Base-by-base conservation (phyloP, 2,797 vertebrate species). In the Iguana delicatissima region DNA sequence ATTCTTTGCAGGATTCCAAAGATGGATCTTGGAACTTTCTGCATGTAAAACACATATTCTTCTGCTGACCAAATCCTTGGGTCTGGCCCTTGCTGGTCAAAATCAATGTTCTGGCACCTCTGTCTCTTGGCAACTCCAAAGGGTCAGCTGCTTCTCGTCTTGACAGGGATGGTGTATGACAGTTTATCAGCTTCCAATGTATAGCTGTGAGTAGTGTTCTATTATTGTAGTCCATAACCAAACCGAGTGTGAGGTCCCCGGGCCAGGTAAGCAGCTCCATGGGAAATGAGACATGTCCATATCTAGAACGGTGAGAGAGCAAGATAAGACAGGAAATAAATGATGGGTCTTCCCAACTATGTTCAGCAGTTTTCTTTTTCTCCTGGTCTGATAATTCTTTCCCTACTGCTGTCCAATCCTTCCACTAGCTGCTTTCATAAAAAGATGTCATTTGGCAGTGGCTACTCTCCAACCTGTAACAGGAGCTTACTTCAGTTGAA, bases 241-340 rank as follows among this genome's bases (percentile, higher is more conserved):
- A 98, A 97, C 0, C 80, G 96, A 64, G 35, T 91, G 87, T 98
- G 97, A 67, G 87, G 95, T 29, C 95, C 93, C 62, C 94, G 86
- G 14, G 91, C 94, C 87, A 98, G 92, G 67, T 93, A 92, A 5
- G 10, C 0, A 2, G 91, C 96, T 90, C 97, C 97, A 0, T 97
- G 97, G 0, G 96, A 95, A 0, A 98, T 91, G 88, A 95, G 96
- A 86, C 97, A 98, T 0, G 96, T 97, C 97, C 97, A 98, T 87
- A 96, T 91, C 97, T 98, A 88, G 0, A 26, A 84, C 42, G 20
- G 2, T 13, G 85, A 9, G 6, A 79, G 35, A 87, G 14, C 20
- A 79, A 81, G 88, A 88, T 12, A 22, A 35, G 0, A 82, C 9
- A 5, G 64, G n/a, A 22, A 86, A 86, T 6, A 16, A 52, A 7